Conservation (phyloP, 2,797 vertebrate genomes). For the Prunella strophiata region DNA sequence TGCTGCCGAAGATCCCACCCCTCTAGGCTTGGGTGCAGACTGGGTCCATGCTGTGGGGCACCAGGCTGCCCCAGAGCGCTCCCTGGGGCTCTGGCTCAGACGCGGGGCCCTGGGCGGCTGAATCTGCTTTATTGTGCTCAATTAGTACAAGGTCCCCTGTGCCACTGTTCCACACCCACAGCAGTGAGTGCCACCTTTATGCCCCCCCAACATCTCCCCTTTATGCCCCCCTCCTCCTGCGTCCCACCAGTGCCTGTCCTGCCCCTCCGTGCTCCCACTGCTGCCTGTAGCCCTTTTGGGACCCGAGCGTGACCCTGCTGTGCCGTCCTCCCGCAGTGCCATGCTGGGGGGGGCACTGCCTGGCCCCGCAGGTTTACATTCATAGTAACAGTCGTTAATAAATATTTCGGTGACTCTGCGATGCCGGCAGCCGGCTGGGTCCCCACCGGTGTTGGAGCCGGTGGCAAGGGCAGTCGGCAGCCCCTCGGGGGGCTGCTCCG, state of each 20-base stretch:
- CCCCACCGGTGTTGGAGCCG: neutral
- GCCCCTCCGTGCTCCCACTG: neutral
- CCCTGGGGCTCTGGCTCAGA: neutral
- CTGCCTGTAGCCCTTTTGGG: neutral
- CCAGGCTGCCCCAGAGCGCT: fast-evolving
- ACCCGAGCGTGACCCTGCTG: neutral
- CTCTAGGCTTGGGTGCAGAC: neutral
- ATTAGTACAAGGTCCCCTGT: slow-evolving; percentile 34
- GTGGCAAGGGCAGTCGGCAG: neutral
- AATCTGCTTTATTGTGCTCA: slow-evolving; percentile 64
- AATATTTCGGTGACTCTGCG: slow-evolving; percentile 56
- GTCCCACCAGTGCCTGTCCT: neutral
- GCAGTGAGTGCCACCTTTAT: neutral
- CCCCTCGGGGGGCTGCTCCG: neutral
- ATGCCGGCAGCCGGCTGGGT: neutral
- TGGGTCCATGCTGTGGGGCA: neutral
- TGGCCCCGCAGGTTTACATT: slow-evolving; percentile 56
- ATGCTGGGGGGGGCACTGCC: neutral
- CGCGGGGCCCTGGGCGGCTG: neutral
- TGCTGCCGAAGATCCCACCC: fast-evolving
- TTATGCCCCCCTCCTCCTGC: neutral
- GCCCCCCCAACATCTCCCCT: no score
- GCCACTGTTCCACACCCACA: neutral
- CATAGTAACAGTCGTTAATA: slow-evolving; percentile 76
- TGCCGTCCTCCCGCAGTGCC: neutral